These are phyloP conservation scores for Drosophila nebulosa DNA, from an alignment of 1,140 invertebrate species.

Conservation along the genomic window DNA sequence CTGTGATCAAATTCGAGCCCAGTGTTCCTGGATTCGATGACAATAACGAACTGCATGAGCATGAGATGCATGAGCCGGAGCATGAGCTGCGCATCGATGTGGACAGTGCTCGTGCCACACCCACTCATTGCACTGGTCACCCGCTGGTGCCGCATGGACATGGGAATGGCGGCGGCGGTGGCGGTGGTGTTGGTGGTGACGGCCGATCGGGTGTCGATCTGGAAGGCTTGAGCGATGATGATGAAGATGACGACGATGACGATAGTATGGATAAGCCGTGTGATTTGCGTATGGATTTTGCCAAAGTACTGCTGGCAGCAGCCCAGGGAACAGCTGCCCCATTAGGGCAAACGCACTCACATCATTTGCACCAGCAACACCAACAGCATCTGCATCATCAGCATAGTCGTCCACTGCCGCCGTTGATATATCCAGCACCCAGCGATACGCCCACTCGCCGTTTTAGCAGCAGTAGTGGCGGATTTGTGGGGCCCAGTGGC, in stretches of 20 bases:
- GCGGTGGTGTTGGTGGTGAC: not conserved
- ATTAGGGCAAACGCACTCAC: conserved; percentile 21
- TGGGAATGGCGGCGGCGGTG: conserved; percentile 45
- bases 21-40: conserved; percentile 29
- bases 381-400: conserved; percentile 31
- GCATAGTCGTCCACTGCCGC: conserved; percentile 38
- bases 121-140: conserved; percentile 37
- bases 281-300: conserved; percentile 63
- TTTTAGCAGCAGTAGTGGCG: conserved; percentile 60
- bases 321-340: conserved; percentile 24
- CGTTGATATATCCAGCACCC: conserved; percentile 40
- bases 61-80: conserved; percentile 15
- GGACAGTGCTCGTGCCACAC: conserved; percentile 47
- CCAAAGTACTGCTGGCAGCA: conserved; percentile 50
- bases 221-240: conserved; percentile 42
- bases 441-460: conserved; percentile 51
- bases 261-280: conserved; percentile 59
- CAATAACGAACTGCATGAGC: conserved; percentile 27
- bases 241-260: conserved; percentile 32
- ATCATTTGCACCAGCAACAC: conserved; percentile 25
- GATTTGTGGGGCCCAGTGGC: not conserved
- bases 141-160: conserved; percentile 32
- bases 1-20: conserved; percentile 69
- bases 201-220: not conserved
- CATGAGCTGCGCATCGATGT: conserved; percentile 30